Base-by-base conservation (phyloP, 2,888 invertebrate species). In the Mythimna lalbum region DNA sequence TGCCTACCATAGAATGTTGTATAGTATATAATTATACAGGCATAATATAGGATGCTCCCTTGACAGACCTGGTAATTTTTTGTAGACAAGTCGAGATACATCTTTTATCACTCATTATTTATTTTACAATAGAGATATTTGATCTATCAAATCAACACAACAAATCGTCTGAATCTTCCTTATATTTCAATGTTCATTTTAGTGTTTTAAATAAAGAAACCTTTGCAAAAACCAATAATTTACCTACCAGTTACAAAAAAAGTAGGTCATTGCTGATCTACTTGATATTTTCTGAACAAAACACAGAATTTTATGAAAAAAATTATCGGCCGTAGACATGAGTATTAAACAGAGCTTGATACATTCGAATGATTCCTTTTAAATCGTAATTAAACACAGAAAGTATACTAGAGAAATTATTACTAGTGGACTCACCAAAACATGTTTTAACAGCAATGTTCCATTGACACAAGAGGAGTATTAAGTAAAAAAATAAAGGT, bases 351-450 rank as follows among this genome's bases (percentile, higher is more conserved):
- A 56, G 1, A 17, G 4, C 12, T 50, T 27, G 21, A n/a, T 9
- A 61, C 4, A n/a, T n/a, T 27, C 4, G 1, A 33, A 39, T 14
- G n/a, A 63, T 49, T 52, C 23, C 23, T 23, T 39, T 21, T 56
- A 33, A 49, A 21, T 43, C 0, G 12, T 2, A 49, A 43, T 27
- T 39, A 59, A 49, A 49, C 1, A 39, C 10, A 63, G 19, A 36
- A 62, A 62, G 6, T 12, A 31, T 14, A 21, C 10, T 1, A 56
- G 33, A 3, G 0, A 61, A 53, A 55, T 23, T 52, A 47, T 9
- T 12, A 19, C 9, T 14, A 66, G 4, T 57, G 43, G 59, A 82
- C 82, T 82, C 39, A 82, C 82, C 84, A 67, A 60, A 55, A 36
- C 33, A 43, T 27, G 84, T 33, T 27, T 66, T 47, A n/a, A 55